Percentiles rank a stretch among this genome's conserved stretches.
phyloP scores from a whole-genome alignment of 1,140 invertebrate genomes.

The Zaprionus nigranus region DNA sequence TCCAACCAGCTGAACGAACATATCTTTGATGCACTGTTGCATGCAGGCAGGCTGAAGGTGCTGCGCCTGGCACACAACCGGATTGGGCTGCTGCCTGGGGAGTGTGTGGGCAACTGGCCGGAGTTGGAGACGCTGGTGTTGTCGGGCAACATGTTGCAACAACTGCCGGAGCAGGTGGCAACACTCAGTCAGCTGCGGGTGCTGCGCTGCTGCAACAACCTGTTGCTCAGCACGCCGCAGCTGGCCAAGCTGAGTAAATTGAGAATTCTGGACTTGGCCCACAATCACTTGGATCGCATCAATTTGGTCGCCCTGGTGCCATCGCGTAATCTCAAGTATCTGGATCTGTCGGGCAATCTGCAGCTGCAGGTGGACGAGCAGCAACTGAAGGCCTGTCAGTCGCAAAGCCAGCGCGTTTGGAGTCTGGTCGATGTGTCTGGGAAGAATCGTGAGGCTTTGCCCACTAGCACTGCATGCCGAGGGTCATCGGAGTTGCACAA shows the following conservation, averaged over 20 bases:
- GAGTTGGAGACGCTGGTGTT: constrained; percentile 92
- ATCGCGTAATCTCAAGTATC: constrained; percentile 90
- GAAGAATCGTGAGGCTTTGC: constrained; percentile 88
- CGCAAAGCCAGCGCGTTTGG: constrained; percentile 90
- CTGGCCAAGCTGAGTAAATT: constrained; percentile 90
- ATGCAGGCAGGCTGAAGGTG: constrained; percentile 88
- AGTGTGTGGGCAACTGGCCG: constrained; percentile 90
- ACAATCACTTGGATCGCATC: constrained; percentile 92
- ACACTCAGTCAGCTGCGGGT: constrained; percentile 89
- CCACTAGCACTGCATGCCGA: constrained; percentile 86
- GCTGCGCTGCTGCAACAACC: constrained; percentile 92
- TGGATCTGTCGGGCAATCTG: constrained; percentile 93
- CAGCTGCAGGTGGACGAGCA: constrained; percentile 92
- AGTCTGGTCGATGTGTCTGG: constrained; percentile 93
- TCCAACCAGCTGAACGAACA: constrained; percentile 91
- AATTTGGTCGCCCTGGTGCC: constrained; percentile 91
- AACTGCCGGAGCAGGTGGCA: constrained; percentile 91
- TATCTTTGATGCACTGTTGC: constrained; percentile 88
- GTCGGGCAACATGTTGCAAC: constrained; percentile 92
- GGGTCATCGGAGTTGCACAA: constrained; percentile 71
- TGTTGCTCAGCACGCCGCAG: constrained; percentile 90
- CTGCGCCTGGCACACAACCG: constrained; percentile 92
- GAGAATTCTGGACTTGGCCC: constrained; percentile 92
- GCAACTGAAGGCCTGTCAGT: constrained; percentile 90
- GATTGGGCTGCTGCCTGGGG: constrained; percentile 90